Percentiles rank a stretch among this genome's conserved stretches.
Conservation (phyloP, 2,888 invertebrate genomes). For the Itoplectis maculator region DNA sequence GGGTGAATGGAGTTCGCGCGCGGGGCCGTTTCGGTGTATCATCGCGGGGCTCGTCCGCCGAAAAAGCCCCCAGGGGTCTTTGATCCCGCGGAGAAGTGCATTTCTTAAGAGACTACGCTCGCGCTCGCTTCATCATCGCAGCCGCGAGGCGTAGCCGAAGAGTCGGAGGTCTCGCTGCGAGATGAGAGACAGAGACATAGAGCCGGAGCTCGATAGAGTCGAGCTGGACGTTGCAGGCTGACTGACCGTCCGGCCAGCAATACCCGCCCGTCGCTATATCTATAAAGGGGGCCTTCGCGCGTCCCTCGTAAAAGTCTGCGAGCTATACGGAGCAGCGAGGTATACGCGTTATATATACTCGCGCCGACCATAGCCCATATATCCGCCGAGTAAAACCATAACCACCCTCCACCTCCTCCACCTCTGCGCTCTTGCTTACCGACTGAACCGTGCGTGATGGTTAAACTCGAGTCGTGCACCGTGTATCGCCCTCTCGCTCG, state of each 20-base stretch:
- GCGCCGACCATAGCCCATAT: conserved; percentile 58
- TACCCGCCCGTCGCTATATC: conserved; percentile 52
- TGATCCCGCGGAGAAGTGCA: conserved; percentile 58
- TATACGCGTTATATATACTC: conserved; percentile 57
- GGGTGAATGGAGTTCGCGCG: conserved; percentile 29
- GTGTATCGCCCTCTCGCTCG: conserved; percentile 34
- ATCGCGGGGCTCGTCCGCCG: conserved; percentile 22
- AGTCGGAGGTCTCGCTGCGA: conserved; percentile 20
- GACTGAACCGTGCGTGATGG: conserved; percentile 50
- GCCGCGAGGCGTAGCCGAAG: conserved; percentile 32
- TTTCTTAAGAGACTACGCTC: conserved; percentile 58
- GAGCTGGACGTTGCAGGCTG: not conserved
- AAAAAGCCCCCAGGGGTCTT: conserved; percentile 44
- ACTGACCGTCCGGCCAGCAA: no score
- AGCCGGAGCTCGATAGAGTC: not conserved
- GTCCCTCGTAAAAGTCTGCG: conserved; percentile 67
- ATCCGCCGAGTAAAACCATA: conserved; percentile 65
- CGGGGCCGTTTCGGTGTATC: conserved; percentile 1
- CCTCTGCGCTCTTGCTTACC: conserved; percentile 37
- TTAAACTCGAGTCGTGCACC: conserved; percentile 16
- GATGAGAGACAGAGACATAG: not conserved
- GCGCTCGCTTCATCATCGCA: conserved; percentile 33
- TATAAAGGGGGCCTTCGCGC: conserved; percentile 67
- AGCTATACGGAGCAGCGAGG: conserved; percentile 53
- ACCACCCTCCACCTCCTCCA: conserved; percentile 64